Percentiles rank a stretch among this genome's conserved stretches.
Conservation (phyloP, 2,888 invertebrate species). For the Seira sanloemensis region DNA sequence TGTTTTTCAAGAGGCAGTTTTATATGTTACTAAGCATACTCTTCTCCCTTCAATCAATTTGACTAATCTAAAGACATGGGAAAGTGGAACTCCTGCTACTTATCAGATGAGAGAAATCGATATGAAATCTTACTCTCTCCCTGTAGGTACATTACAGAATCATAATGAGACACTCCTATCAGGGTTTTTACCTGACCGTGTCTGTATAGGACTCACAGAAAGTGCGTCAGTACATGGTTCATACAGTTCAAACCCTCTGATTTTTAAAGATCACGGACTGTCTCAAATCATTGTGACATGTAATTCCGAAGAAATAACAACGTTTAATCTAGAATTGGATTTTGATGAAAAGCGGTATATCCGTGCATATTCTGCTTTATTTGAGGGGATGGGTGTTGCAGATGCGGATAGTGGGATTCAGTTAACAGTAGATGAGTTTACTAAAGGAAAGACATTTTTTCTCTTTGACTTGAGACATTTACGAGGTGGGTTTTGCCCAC, state of each 20-base stretch:
- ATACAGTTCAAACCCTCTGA: conserved; percentile 1
- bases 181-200: conserved; percentile 23
- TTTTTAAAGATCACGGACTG: conserved; percentile 24
- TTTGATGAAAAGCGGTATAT: conserved; percentile 19
- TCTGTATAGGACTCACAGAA: not conserved
- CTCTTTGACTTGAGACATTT: conserved; percentile 35
- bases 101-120: conserved; percentile 31
- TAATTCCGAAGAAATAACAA: conserved; percentile 21
- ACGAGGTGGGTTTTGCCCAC: not conserved
- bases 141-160: not conserved
- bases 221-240: conserved; percentile 15
- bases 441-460: conserved; percentile 30
- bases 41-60: not conserved
- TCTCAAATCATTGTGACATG: not conserved
- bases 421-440: conserved; percentile 26
- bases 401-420: conserved; percentile 24
- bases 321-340: not conserved
- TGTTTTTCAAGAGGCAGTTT: not conserved
- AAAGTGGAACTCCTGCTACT: not conserved
- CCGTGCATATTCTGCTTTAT: conserved; percentile 20
- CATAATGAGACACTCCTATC: not conserved
- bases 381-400: conserved; percentile 22
- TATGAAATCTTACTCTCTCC: conserved; percentile 25
- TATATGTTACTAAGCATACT: conserved; percentile 24
- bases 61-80: not conserved